These are phyloP conservation scores for Pagetopsis macropterus DNA, from an alignment of 2,797 vertebrate genomes.

Conservation along the genomic window DNA sequence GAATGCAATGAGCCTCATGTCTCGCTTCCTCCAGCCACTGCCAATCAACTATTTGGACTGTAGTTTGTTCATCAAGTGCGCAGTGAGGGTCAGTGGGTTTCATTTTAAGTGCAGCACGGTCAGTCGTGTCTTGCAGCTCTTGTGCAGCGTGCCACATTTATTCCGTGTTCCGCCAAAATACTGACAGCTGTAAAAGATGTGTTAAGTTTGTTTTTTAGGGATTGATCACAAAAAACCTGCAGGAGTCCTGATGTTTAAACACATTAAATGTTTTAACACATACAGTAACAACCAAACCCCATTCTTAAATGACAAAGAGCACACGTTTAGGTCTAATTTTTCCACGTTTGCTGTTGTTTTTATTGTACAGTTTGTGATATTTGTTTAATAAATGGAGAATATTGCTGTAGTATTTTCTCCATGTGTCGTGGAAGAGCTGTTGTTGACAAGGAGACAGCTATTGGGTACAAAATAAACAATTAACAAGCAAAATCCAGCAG, in stretches of 20 bases:
- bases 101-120: conserved; percentile 31
- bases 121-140: conserved; percentile 12
- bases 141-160: conserved; percentile 22
- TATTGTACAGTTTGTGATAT: neutral
- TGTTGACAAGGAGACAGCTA: conserved; percentile 8
- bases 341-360: neutral
- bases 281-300: neutral
- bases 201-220: conserved; percentile 9
- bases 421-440: neutral
- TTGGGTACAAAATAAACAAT: conserved; percentile 1
- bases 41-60: conserved; percentile 67
- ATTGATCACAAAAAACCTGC: conserved; percentile 7
- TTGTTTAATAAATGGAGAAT: neutral
- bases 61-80: conserved; percentile 27
- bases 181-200: conserved; percentile 29
- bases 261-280: neutral
- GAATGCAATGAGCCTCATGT: conserved; percentile 52
- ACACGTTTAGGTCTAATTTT: neutral
- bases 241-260: conserved; percentile 15
- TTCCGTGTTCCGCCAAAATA: conserved; percentile 25
- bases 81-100: conserved; percentile 16
- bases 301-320: neutral
- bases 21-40: conserved; percentile 40
- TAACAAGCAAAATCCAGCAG: conserved; percentile 14
- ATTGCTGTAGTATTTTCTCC: neutral